Evolutionary conservation across 1,140 invertebrate species (phyloP), one percentile per base, ranked within the genome.

Genomic region (Drosophila eugracilis): DNA sequence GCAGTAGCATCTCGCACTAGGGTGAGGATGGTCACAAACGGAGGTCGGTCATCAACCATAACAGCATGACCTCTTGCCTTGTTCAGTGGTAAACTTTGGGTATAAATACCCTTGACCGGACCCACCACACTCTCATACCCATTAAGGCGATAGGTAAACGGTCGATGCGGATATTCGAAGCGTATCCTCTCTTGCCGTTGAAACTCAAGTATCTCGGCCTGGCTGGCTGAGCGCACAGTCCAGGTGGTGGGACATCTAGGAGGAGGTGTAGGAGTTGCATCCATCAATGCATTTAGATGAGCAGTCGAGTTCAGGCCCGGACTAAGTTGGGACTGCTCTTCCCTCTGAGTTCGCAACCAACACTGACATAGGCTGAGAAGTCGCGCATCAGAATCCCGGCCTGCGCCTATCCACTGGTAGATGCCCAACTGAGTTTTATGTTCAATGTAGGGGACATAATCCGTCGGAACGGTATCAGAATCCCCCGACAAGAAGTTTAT

Each of bases 351-450:
- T 41, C 95, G 93, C 55, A 96, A 76, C 96, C 97, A 97, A 66
- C 94, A 94, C 45, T 94, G 93, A 86, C 96, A 98, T 15, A 98
- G 91, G 5, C 94, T 92, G 4, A 93, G 91, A 3, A 99, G 92
- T 28, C 96, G 94, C 9, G 94, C 94, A 92, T 99, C 97, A 1
- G 96, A 96, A 90, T 99, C 98, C 24, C 97, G 93, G 0, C 97
- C 97, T n/a, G 96, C 96, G 1, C 97, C 98, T 53, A 98, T 99
- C 98, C 98, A 99, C 75, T 98, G 96, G 92, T 98, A 99, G 54
- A 95, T 93, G 88, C 95, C 92, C 58, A 94, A 69, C 91, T 88
- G 37, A 42, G 93, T 94, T 91, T 98, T 98, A 90, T 96, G 98
- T 91, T 98, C 97, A 52, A 99, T 93, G 79, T 97, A 98, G 3